Evolutionary conservation across 2,113 vertebrate species (phyloP), one percentile per base, ranked within the genome.

Genomic region (Elephas maximus): DNA sequence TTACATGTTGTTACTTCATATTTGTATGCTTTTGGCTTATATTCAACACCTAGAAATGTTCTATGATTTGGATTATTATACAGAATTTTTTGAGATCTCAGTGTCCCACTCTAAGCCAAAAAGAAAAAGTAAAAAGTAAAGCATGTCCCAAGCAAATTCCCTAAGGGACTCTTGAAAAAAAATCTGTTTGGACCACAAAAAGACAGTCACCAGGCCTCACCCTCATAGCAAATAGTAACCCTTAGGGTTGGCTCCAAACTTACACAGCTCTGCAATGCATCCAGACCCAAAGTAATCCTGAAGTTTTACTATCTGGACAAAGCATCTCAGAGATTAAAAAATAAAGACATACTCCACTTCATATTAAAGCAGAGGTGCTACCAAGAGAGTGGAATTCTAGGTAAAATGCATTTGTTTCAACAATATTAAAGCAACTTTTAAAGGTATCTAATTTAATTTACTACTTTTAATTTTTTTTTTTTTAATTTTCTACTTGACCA

Each of bases 401-500:
- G 65, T 24, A 95, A 96, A 85, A 14, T 88, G 18, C 2, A 79
- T 74, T 95, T 77, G 20, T 23, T 12, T 97, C 41, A 44, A 53
- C 21, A 81, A 60, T 76, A 77, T 73, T 97, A 78, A 80, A 85
- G 17, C 14, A 65, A 41, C 9, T 91, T 93, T 77, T 63, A 44
- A 91, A 84, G 37, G 93, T 92, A n/a, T 92, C 44, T 76, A 71
- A 93, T 62, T 89, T 57, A 57, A 37, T 37, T 69, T 73, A n/a
- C 28, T 73, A 73, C 71, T 73, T 12, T 37, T 48, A 48, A 48
- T 48, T 7, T 57, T 57, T 14, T 7, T 53, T 53, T 7, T 14
- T 62, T 86, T 10, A 14, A 20, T 37, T 69, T 37, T 9, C 11
- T 73, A 37, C 71, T 73, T 33, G n/a, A 20, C n/a, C 9, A 73